phyloP scores from a whole-genome alignment of 2,888 invertebrate species.

The Andrena trimmerana region DNA sequence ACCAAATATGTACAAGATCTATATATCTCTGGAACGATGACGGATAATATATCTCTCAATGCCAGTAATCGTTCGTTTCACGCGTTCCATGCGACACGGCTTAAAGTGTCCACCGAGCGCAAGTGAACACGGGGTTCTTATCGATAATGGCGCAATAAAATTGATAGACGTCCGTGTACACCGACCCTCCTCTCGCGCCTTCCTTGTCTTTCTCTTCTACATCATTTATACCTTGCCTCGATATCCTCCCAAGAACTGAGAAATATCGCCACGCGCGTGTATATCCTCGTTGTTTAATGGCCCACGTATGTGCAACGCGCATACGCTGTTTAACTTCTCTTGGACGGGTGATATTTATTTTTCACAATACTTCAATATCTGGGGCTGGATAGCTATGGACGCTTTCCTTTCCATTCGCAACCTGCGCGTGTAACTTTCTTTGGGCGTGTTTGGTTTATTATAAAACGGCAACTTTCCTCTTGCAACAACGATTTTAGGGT shows the following conservation, averaged over 20 bases:
- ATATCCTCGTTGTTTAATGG: neutral
- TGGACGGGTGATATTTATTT: neutral
- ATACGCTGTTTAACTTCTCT: neutral
- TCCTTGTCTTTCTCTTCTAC: neutral
- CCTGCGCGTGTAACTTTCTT: neutral
- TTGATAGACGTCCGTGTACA: constrained; percentile 37
- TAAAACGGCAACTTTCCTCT: no score
- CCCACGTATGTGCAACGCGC: neutral
- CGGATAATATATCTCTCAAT: constrained; percentile 40
- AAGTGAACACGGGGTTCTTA: constrained; percentile 33
- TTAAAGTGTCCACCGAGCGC: constrained; percentile 25
- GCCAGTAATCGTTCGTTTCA: constrained; percentile 39
- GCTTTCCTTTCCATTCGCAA: neutral
- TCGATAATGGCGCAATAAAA: constrained; percentile 58
- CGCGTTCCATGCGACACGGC: constrained; percentile 21
- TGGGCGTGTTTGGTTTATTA: neutral
- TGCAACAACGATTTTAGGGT: no score
- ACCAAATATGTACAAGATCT: neutral
- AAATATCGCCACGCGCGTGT: neutral
- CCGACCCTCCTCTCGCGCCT: neutral
- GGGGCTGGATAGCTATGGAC: neutral
- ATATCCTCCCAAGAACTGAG: neutral
- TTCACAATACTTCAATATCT: neutral
- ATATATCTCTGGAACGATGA: constrained; percentile 26
- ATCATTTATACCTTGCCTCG: constrained; percentile 18